Conservation (phyloP, 2,113 vertebrate species). For the Pseudonaja textilis region DNA sequence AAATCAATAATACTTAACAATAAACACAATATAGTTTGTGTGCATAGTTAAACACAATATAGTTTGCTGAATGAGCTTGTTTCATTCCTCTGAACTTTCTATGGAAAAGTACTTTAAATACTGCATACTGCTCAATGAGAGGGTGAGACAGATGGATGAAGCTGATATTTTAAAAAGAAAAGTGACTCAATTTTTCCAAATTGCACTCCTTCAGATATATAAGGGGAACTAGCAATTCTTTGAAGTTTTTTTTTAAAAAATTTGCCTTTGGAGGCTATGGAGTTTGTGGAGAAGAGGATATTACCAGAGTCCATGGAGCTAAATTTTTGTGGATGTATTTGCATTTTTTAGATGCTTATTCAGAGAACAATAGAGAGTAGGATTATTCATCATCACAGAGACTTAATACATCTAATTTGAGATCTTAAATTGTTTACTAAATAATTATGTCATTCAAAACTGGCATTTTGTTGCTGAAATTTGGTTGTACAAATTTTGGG, state of each 20-base stretch:
- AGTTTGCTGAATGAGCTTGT: neutral
- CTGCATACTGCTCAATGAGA: neutral
- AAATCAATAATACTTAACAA: neutral
- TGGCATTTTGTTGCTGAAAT: neutral
- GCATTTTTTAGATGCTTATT: neutral
- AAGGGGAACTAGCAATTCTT: neutral
- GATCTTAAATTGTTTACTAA: neutral
- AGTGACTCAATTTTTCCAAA: neutral
- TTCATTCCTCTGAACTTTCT: neutral
- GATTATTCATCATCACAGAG: neutral
- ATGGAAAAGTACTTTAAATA: neutral
- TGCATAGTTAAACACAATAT: neutral
- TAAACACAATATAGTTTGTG: neutral
- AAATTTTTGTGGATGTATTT: neutral
- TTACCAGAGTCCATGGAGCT: neutral
- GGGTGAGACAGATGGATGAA: neutral
- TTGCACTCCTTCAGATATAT: neutral
- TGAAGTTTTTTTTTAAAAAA: neutral
- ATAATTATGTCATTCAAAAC: neutral
- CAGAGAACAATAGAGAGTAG: neutral
- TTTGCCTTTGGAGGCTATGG: neutral
- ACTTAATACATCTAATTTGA: neutral
- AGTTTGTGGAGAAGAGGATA: neutral
- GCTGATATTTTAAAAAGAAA: neutral
- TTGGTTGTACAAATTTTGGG: neutral